Base-by-base conservation (phyloP, 2,113 vertebrate species). In the Psittacus erithacus region DNA sequence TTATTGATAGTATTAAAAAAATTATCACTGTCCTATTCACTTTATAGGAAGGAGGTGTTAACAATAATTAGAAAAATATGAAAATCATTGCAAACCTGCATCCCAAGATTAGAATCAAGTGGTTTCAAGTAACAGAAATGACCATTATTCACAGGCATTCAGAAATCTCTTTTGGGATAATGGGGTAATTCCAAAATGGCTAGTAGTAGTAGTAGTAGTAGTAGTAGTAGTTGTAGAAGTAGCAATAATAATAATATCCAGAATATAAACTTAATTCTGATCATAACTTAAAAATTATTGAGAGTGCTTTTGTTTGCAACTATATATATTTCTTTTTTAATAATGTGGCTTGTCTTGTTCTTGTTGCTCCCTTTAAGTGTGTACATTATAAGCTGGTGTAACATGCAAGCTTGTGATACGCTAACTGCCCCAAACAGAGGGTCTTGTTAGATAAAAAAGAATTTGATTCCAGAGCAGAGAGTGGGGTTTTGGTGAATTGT, bases 341-440 rank as follows among this genome's bases (percentile, higher is more conserved):
- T 46, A 24, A 67, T 4, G 7, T 75, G 52, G 35, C 5, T 65
- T 49, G 13, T 33, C 12, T 86, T 29, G 11, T 77, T 88, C 38
- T 81, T 74, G 4, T 65, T 86, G 27, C 27, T 19, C 9, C 8
- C 78, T 75, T 19, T 57, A 67, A 53, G 8, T 10, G 31, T 46
- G 23, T 14, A 31, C 6, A 2, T 13, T 53, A 25, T 22, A 13
- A 83, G 6, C 22, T 47, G 38, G 44, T 35, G 17, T 33, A 73
- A 44, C 11, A 7, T 1, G 7, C 23, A 57, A 69, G 6, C 33
- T 89, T 0, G 0, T 49, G 49, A 60, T 28, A 43, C 4, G 1
- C 3, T 46, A 55, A 17, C 20, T 50, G 25, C 27, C 17, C 49
- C 22, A 69, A 29, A 50, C 5, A n/a, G 39, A 7, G 2, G 46